Percentiles rank a stretch among this genome's conserved stretches.
Evolutionary conservation across 2,113 vertebrate genomes (phyloP).

Genomic region (Nibea albiflora): DNA sequence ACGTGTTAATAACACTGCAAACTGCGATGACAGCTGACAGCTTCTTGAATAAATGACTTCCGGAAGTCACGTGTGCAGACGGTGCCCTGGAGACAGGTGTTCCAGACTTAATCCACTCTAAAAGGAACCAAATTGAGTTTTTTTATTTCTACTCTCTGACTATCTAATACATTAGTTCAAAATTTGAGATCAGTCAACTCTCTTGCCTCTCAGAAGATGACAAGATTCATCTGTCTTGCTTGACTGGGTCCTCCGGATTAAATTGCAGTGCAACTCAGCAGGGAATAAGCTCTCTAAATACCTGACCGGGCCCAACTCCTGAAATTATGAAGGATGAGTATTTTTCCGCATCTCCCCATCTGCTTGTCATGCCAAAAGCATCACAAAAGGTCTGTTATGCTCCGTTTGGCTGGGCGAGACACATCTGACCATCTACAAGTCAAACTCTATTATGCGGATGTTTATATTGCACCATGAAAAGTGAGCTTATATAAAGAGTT

Average conservation of each 20-base stretch:
- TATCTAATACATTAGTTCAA: conserved; percentile 58
- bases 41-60: conserved; percentile 16
- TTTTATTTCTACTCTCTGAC: conserved; percentile 22
- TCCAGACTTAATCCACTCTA: conserved; percentile 45
- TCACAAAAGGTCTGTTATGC: conserved; percentile 47
- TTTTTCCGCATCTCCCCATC: conserved; percentile 23
- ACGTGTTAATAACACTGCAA: conserved; percentile 8
- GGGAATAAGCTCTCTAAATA: conserved; percentile 68
- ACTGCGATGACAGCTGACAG: background rate
- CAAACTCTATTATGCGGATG: conserved; percentile 41
- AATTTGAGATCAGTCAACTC: conserved; percentile 63
- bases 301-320: conserved; percentile 57
- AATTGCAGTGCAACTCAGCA: conserved; percentile 62
- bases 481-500: conserved; percentile 19
- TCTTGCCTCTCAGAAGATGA: conserved; percentile 63
- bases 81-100: background rate
- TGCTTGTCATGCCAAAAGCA: conserved; percentile 46
- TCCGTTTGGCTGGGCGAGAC: conserved; percentile 21
- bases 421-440: conserved; percentile 35
- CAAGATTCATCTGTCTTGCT: conserved; percentile 75
- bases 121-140: conserved; percentile 49
- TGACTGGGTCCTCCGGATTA: conserved; percentile 71
- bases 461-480: conserved; percentile 36
- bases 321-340: conserved; percentile 69
- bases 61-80: background rate